Evolutionary conservation across 1,140 invertebrate genomes (phyloP), one percentile per base, ranked within the genome.

Genomic region (Anthonomus grandis): DNA sequence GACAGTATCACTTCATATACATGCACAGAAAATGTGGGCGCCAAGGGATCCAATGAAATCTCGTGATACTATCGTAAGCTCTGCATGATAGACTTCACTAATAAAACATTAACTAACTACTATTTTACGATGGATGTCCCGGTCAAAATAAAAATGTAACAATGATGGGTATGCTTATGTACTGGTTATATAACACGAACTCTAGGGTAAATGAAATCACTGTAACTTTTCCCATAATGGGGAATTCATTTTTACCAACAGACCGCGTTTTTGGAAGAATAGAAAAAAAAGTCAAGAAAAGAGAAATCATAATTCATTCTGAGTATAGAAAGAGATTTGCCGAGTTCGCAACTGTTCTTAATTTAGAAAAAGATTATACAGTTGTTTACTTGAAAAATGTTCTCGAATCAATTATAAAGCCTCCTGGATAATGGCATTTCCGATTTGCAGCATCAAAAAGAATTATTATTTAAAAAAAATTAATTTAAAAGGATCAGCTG

Each of bases 181-280:
- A n/a, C n/a, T 31, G 27, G 27, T 31, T 31, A 31, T 31, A 31
- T 31, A 8, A n/a, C 27, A 31, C 27, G 6, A 31, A 31, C 27
- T n/a, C 27, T 31, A n/a, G 6, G 6, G 27, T 31, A n/a, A 31
- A 31, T 31, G 27, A 31, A 31, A n/a, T 31, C 27, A 31, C 6
- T 8, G n/a, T 31, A 31, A 31, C 27, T 8, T 31, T 31, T 31
- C 27, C 27, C n/a, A n/a, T 31, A 31, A n/a, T 31, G 27, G 27
- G 27, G n/a, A 8, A 31, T n/a, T 31, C 27, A 8, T 31, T 8
- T n/a, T n/a, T 31, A n/a, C 27, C 27, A n/a, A 6, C 27, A 31
- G 27, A 31, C n/a, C 27, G 27, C 6, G 27, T 31, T 6, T 49
- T 38, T 49, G 13, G 21, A 36, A 37, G n/a, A 36, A 45, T 21